These are phyloP conservation scores for Microctenopoma stevenorrisi DNA, from an alignment of 2,797 vertebrate genomes.

Conservation along the genomic window DNA sequence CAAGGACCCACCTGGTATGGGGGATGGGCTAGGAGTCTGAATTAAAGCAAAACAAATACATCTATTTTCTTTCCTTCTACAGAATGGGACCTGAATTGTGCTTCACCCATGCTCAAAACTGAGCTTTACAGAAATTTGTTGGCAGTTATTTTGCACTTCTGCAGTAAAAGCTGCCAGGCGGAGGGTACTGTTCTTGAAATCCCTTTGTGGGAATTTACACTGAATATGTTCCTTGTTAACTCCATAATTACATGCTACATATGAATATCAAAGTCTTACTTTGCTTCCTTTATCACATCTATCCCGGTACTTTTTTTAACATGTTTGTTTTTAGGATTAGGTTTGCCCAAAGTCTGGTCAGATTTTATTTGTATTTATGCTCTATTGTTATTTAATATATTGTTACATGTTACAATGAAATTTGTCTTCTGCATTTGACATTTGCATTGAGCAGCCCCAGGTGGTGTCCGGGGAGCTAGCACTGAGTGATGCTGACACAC, in stretches of 20 bases:
- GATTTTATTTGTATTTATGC: no score
- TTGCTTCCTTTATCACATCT: slow-evolving; percentile 14
- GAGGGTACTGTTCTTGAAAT: slow-evolving; percentile 21
- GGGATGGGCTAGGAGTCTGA: no score
- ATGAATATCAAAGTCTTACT: slow-evolving; percentile 20
- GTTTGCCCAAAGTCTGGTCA: no score
- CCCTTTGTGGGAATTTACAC: slow-evolving; percentile 29
- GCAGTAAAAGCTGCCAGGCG: slow-evolving; percentile 11
- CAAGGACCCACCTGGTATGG: no score
- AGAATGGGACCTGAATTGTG: slow-evolving; percentile 13
- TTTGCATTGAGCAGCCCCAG: no score
- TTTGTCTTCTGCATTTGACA: no score
- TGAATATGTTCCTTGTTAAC: slow-evolving; percentile 14
- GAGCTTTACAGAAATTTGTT: slow-evolving; percentile 42
- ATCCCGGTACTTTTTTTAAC: no score
- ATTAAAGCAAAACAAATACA: background rate
- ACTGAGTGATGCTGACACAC: no score
- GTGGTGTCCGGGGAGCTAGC: no score
- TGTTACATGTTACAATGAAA: no score
- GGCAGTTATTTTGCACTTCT: slow-evolving; percentile 44
- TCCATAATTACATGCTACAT: slow-evolving; percentile 33
- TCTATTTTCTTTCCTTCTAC: slow-evolving; percentile 11
- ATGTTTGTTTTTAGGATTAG: no score
- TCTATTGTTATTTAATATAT: no score
- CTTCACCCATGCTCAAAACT: slow-evolving; percentile 3